These are phyloP conservation scores for Spinus olivaceus DNA, from an alignment of 2,797 vertebrate genomes.

Conservation along the genomic window DNA sequence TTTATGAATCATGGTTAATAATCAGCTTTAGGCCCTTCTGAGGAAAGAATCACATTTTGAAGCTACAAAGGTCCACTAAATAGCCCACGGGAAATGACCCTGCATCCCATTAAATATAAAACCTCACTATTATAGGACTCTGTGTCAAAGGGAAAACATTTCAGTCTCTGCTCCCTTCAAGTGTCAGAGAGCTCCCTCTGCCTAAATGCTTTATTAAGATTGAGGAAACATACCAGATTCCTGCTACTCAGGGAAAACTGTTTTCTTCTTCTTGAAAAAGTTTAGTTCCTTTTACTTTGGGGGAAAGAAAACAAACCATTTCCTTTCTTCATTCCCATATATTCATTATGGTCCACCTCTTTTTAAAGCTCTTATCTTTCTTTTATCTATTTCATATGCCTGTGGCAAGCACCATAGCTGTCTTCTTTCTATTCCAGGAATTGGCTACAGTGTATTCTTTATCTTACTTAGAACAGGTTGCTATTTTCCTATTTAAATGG, in stretches of 20 bases:
- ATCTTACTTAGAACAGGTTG: constrained; percentile 53
- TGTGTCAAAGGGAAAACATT: constrained; percentile 70
- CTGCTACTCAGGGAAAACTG: constrained; percentile 9
- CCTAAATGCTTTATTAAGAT: constrained; percentile 58
- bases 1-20: constrained; percentile 88
- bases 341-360: constrained; percentile 65
- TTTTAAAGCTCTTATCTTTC: constrained; percentile 65
- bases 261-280: constrained; percentile 35
- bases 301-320: neutral
- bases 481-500: constrained; percentile 72
- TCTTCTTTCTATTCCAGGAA: constrained; percentile 55
- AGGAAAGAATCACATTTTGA: constrained; percentile 81
- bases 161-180: constrained; percentile 61
- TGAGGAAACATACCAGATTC: constrained; percentile 42
- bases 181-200: constrained; percentile 44
- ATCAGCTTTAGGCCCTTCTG: constrained; percentile 88
- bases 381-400: constrained; percentile 73
- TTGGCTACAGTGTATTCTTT: constrained; percentile 46
- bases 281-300: constrained; percentile 33
- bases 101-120: constrained; percentile 76
- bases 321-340: neutral
- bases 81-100: constrained; percentile 87
- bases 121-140: constrained; percentile 52
- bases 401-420: constrained; percentile 52
- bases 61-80: constrained; percentile 87